Evolutionary conservation across 2,888 invertebrate species (phyloP), one percentile per base, ranked within the genome.

Genomic region (Uloborus plumipes): DNA sequence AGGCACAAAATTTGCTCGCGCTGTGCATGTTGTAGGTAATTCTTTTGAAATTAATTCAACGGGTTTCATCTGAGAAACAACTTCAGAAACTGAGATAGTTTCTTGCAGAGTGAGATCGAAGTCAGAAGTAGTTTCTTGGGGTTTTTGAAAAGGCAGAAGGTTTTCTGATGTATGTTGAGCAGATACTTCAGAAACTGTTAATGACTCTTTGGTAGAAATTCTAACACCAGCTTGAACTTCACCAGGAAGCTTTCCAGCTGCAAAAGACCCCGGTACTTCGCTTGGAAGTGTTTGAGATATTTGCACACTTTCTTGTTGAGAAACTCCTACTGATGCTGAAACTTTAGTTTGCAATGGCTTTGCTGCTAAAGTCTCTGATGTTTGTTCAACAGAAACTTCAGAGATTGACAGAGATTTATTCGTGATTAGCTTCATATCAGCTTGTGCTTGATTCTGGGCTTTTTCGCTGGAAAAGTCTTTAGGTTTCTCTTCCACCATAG

Each of bases 1-100:
- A 64, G 91, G 85, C 55, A 89, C 87, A n/a, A 90, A 87, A 85
- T 92, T 90, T 84, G 92, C 90, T 58, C 90, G 89, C 39, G 92
- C 90, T 18, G 88, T 88, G 26, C 90, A 88, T 53, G 88, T 87
- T 83, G 90, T 89, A 9, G 90, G 89, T 88, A 84, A n/a, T 67
- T 81, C 69, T n/a, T 75, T 77, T 18, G 84, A 14, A 16, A 64
- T 66, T 53, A 85, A 85, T 51, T 85, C 85, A 18, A 58, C 62
- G 13, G 86, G 81, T 59, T 84, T 72, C 18, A 78, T 73, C 64
- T 84, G 84, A 4, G 85, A 64, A n/a, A 78, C 59, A 15, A 80
- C 71, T 83, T 86, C 85, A 14, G 84, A 84, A 16, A 86, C 73
- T 16, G 84, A 62, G 13, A 86, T 31, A n/a, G 85, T 80, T 78